Conservation (phyloP, 2,113 vertebrate genomes). For the Alligator sinensis region DNA sequence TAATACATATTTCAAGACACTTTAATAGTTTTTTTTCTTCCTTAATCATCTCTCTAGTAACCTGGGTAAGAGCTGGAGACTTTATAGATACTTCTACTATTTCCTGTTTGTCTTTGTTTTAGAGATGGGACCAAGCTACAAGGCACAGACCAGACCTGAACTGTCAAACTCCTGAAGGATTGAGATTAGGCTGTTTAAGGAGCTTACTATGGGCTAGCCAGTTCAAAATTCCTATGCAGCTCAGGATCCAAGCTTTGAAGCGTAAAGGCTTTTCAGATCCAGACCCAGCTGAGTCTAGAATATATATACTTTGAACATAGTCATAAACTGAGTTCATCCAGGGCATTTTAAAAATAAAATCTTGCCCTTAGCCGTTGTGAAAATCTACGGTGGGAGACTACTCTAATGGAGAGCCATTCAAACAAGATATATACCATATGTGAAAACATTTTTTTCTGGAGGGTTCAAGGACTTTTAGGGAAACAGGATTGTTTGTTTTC, state of each 20-base stretch:
- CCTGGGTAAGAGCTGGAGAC: background rate
- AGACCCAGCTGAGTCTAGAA: fast-evolving
- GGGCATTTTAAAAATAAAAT: background rate
- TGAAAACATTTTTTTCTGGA: background rate
- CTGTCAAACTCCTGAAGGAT: background rate
- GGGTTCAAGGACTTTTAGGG: background rate
- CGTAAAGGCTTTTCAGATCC: background rate
- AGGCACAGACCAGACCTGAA: background rate
- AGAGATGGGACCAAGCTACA: background rate
- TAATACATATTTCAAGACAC: background rate
- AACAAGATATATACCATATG: background rate
- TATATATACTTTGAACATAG: background rate
- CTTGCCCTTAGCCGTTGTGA: background rate
- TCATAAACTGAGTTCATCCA: background rate
- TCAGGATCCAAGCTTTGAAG: background rate
- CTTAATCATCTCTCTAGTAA: background rate
- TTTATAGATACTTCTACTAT: background rate
- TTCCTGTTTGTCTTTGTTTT: background rate
- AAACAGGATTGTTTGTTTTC: background rate
- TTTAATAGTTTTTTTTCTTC: background rate
- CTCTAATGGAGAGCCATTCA: background rate
- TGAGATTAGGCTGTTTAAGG: background rate
- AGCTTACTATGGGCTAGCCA: background rate
- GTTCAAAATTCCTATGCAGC: background rate
- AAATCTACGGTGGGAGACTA: fast-evolving